A percentile compares a stretch with the other conserved stretches of the same genome.
These are phyloP conservation scores for Augiades crinisus DNA, from an alignment of 2,888 invertebrate genomes.

Conservation along the genomic window DNA sequence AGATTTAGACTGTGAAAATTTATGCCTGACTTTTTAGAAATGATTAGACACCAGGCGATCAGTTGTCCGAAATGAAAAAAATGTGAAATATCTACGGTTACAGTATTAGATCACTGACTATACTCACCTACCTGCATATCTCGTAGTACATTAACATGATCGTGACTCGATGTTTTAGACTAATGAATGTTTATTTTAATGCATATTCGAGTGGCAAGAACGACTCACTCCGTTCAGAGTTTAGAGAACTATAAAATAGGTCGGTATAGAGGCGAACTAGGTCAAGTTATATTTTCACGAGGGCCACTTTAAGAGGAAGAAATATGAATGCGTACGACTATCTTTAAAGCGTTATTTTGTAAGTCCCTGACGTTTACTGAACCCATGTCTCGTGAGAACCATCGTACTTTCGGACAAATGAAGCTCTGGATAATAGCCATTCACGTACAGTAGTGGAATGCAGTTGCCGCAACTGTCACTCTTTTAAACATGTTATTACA, in stretches of 20 bases:
- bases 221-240: slow-evolving; percentile 37
- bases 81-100: slow-evolving; percentile 20
- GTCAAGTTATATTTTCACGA: slow-evolving; percentile 58
- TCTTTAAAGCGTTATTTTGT: slow-evolving; percentile 27
- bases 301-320: slow-evolving; percentile 51
- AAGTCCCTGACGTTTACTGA: slow-evolving; percentile 2
- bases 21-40: slow-evolving; percentile 56
- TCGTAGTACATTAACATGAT: slow-evolving; percentile 20
- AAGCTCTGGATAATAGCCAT: slow-evolving; percentile 62
- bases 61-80: slow-evolving; percentile 66
- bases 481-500: slow-evolving; percentile 21
- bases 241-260: slow-evolving; percentile 58
- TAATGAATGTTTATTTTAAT: slow-evolving; percentile 24
- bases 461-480: slow-evolving; percentile 61
- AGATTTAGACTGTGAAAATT: slow-evolving; percentile 52
- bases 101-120: slow-evolving; percentile 23
- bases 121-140: slow-evolving; percentile 22
- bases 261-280: slow-evolving; percentile 57
- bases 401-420: slow-evolving; percentile 73
- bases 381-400: slow-evolving; percentile 6
- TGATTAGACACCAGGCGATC: slow-evolving; percentile 58
- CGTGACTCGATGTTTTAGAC: slow-evolving; percentile 14
- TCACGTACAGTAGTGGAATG: slow-evolving; percentile 69
- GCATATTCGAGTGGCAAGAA: slow-evolving; percentile 28
- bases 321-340: slow-evolving; percentile 33